Evolutionary conservation across 2,797 vertebrate genomes (phyloP).

Genomic region (Cossypha heuglini): DNA sequence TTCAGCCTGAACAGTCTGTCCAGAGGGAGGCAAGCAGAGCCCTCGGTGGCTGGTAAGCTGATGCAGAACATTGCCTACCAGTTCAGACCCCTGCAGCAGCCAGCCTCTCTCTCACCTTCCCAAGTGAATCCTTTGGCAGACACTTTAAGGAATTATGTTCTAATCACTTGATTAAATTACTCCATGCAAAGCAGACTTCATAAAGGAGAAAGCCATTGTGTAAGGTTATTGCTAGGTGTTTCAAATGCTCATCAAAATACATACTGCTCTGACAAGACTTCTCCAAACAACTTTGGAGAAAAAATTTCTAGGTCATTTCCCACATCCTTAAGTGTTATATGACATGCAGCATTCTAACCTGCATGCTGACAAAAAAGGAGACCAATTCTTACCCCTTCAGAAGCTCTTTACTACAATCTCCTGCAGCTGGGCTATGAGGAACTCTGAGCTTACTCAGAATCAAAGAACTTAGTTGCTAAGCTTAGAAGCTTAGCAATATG

Average conservation of each 20-base stretch:
- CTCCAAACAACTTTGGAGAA: background rate
- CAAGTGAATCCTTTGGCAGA: background rate
- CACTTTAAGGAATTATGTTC: background rate
- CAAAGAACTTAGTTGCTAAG: background rate
- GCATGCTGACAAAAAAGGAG: background rate
- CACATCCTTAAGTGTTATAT: background rate
- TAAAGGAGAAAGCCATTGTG: rapidly evolving
- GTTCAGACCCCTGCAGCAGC: background rate
- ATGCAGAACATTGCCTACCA: background rate
- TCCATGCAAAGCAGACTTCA: background rate
- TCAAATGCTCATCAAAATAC: background rate
- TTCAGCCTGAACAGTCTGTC: background rate
- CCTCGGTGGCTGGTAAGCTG: background rate
- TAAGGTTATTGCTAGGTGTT: background rate
- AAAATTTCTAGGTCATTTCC: background rate
- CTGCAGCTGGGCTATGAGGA: background rate
- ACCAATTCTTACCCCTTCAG: background rate
- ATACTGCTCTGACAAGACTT: background rate
- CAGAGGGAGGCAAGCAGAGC: background rate
- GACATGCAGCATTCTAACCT: background rate
- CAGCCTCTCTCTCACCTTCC: background rate
- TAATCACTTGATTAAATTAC: background rate
- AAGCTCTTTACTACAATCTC: background rate
- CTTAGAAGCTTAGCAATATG: background rate
- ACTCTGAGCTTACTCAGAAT: background rate